Evolutionary conservation across 2,797 vertebrate genomes (phyloP), one percentile per base, ranked within the genome.

Genomic region (Thripadectes ignobilis): DNA sequence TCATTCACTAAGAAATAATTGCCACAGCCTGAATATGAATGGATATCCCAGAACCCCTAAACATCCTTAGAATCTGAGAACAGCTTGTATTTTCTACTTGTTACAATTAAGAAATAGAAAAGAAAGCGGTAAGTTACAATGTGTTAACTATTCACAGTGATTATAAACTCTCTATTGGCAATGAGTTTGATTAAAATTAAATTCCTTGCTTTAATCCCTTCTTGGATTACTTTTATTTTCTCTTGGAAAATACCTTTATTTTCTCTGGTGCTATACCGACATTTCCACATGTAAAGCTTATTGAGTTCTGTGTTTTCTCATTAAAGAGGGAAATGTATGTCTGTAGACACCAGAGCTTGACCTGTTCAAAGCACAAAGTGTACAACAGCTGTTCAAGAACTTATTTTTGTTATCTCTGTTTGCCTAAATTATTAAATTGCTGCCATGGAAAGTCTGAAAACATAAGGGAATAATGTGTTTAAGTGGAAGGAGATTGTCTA

Each of bases 381-480:
- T 57, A 82, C 66, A 95, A 58, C 84, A 95, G 71, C 91, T 95
- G 67, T 94, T 95, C 69, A 91, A 82, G 92, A 95, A 89, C 82
- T 36, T 95, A 74, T 94, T 61, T 73, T 88, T 78, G 57, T 96
- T 97, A 91, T 93, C 78, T 96, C 80, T 97, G 19, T 92, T 93
- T 95, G 45, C 95, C 92, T 95, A 82, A 95, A 84, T 96, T 91
- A 46, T 58, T 91, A 93, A 97, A 96, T 88, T 96, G 77, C 78
- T 97, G 94, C 82, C 93, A 91, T 92, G 59, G 80, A 89, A 88
- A 95, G 51, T 49, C 34, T 52, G 26, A 74, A 94, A 92, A 94
- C 89, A 92, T 73, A 81, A 91, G 91, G 88, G 65, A 96, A 72
- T 95, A 48, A 85, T 97, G 95, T 95, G 14, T 76, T 54, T 85